Percentiles rank a stretch among this genome's conserved stretches.
Evolutionary conservation across 2,113 vertebrate species (phyloP).

Genomic region (Etheostoma spectabile): DNA sequence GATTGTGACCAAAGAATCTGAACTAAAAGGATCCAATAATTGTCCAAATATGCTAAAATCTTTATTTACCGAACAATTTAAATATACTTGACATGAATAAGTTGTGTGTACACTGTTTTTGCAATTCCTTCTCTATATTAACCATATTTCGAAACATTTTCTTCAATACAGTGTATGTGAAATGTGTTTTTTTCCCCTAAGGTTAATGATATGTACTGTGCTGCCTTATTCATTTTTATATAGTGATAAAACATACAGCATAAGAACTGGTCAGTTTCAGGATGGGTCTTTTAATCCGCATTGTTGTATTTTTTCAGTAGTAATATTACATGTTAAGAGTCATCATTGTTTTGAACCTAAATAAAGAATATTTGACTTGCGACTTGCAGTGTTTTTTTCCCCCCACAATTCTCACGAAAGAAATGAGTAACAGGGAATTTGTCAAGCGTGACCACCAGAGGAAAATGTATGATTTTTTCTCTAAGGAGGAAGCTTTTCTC

Average conservation of each 20-base stretch:
- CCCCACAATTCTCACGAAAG: not conserved
- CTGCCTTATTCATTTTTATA: conserved; percentile 77
- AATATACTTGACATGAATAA: conserved; percentile 13
- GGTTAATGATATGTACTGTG: conserved; percentile 74
- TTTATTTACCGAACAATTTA: conserved; percentile 6
- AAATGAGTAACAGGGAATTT: not conserved
- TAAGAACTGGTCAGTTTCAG: conserved; percentile 29
- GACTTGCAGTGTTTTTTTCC: conserved; percentile 14
- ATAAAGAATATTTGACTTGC: conserved; percentile 71
- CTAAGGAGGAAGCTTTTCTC: conserved; percentile 7
- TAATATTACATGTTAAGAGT: conserved; percentile 54
- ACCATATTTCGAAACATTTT: conserved; percentile 45
- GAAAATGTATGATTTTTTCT: conserved; percentile 7
- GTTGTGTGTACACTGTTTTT: not conserved
- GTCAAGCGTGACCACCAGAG: conserved; percentile 3
- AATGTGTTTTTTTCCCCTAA: conserved; percentile 60
- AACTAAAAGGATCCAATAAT: conserved; percentile 8
- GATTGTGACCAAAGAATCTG: not conserved
- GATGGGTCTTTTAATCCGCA: conserved; percentile 24
- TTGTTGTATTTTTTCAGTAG: conserved; percentile 39
- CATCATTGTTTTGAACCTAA: conserved; percentile 67
- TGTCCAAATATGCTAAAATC: not conserved
- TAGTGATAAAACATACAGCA: conserved; percentile 52
- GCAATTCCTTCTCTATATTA: conserved; percentile 19
- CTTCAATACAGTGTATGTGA: conserved; percentile 46